Evolutionary conservation across 2,113 vertebrate species (phyloP).

Genomic region (Bos javanicus): DNA sequence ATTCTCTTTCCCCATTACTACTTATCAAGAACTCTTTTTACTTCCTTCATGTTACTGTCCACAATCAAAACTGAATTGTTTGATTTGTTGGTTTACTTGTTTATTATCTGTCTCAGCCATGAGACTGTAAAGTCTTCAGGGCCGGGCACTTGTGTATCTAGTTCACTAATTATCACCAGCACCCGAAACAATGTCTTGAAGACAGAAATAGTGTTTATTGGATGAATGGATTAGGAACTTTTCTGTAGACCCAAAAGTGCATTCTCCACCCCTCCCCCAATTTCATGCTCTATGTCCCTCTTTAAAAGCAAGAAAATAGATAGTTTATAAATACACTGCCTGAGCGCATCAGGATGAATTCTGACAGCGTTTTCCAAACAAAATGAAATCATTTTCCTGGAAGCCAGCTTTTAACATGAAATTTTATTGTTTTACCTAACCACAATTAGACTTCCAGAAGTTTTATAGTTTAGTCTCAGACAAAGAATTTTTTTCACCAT

Average conservation of each 20-base stretch:
- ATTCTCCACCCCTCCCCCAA: not conserved
- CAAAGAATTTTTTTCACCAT: not conserved
- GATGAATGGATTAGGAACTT: not conserved
- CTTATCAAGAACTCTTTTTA: not conserved
- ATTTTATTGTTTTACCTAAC: not conserved
- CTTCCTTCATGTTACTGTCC: not conserved
- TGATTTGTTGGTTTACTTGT: not conserved
- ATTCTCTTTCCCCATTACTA: not conserved
- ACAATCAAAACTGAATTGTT: not conserved
- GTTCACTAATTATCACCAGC: not conserved
- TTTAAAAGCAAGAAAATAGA: not conserved
- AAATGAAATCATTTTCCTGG: not conserved
- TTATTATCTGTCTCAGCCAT: not conserved
- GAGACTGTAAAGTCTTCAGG: not conserved
- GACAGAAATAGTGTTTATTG: not conserved
- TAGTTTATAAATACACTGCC: not conserved
- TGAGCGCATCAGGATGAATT: not conserved
- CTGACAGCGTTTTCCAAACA: not conserved
- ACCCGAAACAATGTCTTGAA: not conserved
- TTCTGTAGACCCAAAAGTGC: not conserved
- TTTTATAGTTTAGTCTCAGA: not conserved
- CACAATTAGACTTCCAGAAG: not conserved
- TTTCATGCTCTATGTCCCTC: not conserved
- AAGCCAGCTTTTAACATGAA: not conserved
- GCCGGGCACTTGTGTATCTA: not conserved